These are phyloP conservation scores for Cnemophilus loriae DNA, from an alignment of 2,113 vertebrate genomes.

Conservation along the genomic window DNA sequence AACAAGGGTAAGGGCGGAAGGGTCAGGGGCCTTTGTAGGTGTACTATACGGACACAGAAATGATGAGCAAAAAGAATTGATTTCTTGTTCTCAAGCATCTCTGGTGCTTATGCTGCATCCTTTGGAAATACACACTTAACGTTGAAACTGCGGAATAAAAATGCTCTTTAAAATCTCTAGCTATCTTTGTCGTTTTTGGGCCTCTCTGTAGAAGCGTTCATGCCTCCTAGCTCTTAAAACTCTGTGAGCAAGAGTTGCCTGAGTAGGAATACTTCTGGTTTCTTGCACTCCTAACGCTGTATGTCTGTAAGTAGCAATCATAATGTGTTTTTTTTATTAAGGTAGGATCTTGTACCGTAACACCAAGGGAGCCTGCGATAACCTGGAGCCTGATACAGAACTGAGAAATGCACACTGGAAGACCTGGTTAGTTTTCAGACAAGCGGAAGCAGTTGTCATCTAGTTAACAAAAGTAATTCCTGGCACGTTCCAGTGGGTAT, in stretches of 20 bases:
- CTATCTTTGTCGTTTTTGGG: conserved; percentile 5
- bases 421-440: not conserved
- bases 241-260: not conserved
- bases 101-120: no score
- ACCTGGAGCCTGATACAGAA: not conserved
- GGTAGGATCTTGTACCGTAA: not conserved
- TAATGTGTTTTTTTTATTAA: not conserved
- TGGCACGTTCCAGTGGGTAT: not conserved
- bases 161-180: not conserved
- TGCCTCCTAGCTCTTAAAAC: not conserved
- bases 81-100: fast-evolving
- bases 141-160: not conserved
- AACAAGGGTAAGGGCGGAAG: not conserved
- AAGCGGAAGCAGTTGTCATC: not conserved
- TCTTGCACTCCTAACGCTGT: fast-evolving
- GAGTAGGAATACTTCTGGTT: not conserved
- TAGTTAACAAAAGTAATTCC: not conserved
- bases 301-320: not conserved
- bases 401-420: not conserved
- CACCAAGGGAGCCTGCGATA: not conserved
- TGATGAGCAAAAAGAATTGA: fast-evolving
- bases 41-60: fast-evolving
- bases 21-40: not conserved
- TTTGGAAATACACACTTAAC: not conserved
- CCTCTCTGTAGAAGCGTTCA: not conserved